Percentiles rank a stretch among this genome's conserved stretches.
Conservation (phyloP, 1,140 invertebrate species). For the Leptoteleia sp. region DNA sequence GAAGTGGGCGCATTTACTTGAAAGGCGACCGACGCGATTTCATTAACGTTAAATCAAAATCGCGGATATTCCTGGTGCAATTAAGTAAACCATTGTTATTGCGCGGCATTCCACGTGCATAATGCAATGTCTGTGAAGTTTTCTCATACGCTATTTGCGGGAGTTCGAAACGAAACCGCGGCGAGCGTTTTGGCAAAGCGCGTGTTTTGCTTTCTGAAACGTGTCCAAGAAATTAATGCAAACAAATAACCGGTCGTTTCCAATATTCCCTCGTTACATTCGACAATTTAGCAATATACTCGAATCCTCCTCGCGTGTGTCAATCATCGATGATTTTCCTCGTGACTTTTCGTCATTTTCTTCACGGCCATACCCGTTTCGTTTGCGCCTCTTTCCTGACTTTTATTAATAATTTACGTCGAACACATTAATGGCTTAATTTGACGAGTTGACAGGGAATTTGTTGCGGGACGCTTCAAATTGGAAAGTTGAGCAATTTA, state of each 20-base stretch:
- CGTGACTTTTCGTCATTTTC: too few species aligned
- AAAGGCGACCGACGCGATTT: background rate
- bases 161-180: constrained; percentile 44
- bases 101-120: constrained; percentile 4
- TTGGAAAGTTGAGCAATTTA: constrained; percentile 6
- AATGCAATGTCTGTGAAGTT: constrained; percentile 6
- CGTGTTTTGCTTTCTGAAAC: constrained; percentile 49
- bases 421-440: too few species aligned
- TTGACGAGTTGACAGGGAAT: too few species aligned
- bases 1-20: too few species aligned
- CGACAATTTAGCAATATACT: constrained; percentile 11
- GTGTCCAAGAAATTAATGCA: constrained; percentile 61
- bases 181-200: constrained; percentile 44
- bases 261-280: constrained; percentile 44
- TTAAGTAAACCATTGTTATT: constrained; percentile 10
- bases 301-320: constrained; percentile 5
- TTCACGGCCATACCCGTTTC: too few species aligned
- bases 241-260: constrained; percentile 54
- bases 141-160: constrained; percentile 36
- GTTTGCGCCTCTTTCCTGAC: too few species aligned
- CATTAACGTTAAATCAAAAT: background rate
- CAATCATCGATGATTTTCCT: constrained; percentile 9
- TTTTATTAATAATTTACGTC: too few species aligned
- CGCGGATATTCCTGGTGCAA: background rate
- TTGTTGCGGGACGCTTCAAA: background rate